These are phyloP conservation scores for Dasyprocta punctata DNA, from an alignment of 2,113 vertebrate species.

Conservation along the genomic window DNA sequence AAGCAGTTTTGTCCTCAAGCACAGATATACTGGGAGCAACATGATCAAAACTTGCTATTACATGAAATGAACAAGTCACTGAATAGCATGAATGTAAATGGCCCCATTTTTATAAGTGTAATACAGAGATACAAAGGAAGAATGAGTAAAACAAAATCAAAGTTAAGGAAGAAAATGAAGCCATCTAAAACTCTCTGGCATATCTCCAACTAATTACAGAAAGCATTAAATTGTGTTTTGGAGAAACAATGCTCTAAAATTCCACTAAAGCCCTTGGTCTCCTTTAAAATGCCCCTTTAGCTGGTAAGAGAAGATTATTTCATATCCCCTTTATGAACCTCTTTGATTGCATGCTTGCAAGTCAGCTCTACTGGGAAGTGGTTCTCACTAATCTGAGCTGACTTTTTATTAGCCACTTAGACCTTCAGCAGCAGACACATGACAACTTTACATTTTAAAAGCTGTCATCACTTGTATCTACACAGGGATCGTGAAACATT, in stretches of 20 bases:
- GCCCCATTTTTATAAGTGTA: not conserved
- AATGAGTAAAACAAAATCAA: constrained; percentile 32
- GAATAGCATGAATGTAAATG: not conserved
- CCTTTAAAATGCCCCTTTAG: not conserved
- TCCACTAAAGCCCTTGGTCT: not conserved
- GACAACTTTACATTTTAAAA: constrained; percentile 27
- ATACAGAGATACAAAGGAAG: not conserved
- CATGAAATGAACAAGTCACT: not conserved
- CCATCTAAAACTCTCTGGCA: constrained; percentile 14
- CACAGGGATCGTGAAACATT: not conserved
- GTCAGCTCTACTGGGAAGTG: not conserved
- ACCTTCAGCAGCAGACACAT: not conserved
- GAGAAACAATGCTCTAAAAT: not conserved
- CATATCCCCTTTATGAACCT: not conserved
- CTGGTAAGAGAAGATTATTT: constrained; percentile 1
- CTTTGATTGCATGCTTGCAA: not conserved
- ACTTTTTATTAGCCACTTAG: constrained; percentile 34
- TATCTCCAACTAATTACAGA: constrained; percentile 51
- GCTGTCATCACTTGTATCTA: not conserved
- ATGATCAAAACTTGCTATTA: not conserved
- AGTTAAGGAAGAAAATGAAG: constrained; percentile 42
- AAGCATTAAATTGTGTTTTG: constrained; percentile 24
- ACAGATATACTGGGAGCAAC: not conserved
- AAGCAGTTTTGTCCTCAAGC: not conserved
- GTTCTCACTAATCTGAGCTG: constrained; percentile 1